Conservation (phyloP, 2,888 invertebrate species). For the Tanypteryx hageni region DNA sequence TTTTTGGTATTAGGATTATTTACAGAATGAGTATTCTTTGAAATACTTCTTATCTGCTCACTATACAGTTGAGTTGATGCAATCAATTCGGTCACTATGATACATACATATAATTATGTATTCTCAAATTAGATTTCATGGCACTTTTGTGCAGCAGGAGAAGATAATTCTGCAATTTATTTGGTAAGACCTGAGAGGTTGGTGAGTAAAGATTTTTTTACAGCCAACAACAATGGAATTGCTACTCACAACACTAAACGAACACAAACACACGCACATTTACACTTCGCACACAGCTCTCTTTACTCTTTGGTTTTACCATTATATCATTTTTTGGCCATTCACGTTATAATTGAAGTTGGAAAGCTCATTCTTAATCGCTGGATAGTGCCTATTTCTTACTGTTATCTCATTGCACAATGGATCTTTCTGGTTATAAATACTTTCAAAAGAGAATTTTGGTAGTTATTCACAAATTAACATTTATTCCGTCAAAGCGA, state of each 20-base stretch:
- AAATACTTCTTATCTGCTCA: not conserved
- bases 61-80: constrained; percentile 35
- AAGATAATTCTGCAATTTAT: not conserved
- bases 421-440: not conserved
- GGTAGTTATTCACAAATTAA: too few relatives aligned
- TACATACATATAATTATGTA: constrained; percentile 15
- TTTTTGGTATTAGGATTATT: constrained; percentile 22
- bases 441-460: not conserved
- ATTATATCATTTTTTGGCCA: not conserved
- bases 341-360: not conserved
- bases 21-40: constrained; percentile 18
- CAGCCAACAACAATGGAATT: not conserved
- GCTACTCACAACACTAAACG: not conserved
- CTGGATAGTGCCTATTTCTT: not conserved
- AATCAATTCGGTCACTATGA: constrained; percentile 14
- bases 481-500: too few relatives aligned
- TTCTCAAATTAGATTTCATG: not conserved
- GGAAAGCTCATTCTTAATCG: too few relatives aligned
- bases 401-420: not conserved
- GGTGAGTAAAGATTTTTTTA: not conserved
- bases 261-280: not conserved
- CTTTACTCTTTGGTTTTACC: not conserved
- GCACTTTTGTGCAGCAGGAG: constrained; percentile 6
- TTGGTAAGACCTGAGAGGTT: not conserved
- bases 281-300: not conserved